Percentiles rank a stretch among this genome's conserved stretches.
phyloP scores from a whole-genome alignment of 2,113 vertebrate species.

The Delphinapterus leucas region DNA sequence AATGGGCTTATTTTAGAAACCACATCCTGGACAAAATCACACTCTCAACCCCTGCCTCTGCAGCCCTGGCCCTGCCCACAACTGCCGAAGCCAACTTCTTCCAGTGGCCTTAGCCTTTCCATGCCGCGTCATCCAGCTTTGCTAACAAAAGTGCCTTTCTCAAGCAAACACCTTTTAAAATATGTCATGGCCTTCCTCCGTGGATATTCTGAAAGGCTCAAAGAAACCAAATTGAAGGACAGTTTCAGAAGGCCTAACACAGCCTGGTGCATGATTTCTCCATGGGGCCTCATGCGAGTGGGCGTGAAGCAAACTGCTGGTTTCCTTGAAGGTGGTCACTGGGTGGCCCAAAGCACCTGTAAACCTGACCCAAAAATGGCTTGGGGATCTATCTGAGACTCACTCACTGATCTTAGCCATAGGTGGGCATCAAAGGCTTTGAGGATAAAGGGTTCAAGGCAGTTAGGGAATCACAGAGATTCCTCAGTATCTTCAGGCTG shows the following conservation, averaged over 20 bases:
- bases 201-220: neutral
- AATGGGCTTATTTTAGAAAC: constrained; percentile 8
- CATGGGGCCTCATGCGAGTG: accelerated
- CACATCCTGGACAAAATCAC: neutral
- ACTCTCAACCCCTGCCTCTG: neutral
- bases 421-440: neutral
- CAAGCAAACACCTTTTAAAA: neutral
- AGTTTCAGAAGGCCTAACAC: neutral
- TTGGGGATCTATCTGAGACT: neutral
- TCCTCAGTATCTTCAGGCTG: neutral
- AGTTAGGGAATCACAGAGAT: neutral
- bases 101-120: neutral
- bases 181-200: neutral
- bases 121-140: neutral
- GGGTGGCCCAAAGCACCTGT: neutral
- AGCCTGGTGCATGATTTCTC: neutral
- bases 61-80: neutral
- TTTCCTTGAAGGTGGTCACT: neutral
- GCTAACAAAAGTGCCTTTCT: neutral
- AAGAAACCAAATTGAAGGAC: neutral
- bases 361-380: neutral
- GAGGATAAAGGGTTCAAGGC: neutral
- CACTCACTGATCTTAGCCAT: neutral
- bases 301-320: neutral
- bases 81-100: neutral